Conservation (phyloP, 2,797 vertebrate species). For the Esox lucius region DNA sequence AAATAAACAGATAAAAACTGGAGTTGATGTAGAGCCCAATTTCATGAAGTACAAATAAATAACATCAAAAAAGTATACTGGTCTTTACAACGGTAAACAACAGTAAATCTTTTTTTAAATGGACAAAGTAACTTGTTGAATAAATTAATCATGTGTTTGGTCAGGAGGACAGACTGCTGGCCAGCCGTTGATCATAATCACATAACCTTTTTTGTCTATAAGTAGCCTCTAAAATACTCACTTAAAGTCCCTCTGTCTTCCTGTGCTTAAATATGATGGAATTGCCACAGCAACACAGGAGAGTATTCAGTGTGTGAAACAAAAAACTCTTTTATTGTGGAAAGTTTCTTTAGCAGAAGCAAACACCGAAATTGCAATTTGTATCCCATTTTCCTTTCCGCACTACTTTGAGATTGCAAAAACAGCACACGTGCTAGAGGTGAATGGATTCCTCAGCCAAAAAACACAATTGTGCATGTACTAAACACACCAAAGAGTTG, state of each 20-base stretch:
- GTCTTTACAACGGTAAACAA: not conserved
- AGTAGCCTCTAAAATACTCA: not conserved
- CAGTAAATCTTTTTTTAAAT: not conserved
- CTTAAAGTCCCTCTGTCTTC: not conserved
- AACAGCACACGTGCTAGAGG: too few species aligned
- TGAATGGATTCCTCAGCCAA: too few species aligned
- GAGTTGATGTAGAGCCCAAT: not conserved
- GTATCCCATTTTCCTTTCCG: too few species aligned
- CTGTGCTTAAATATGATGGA: too few species aligned
- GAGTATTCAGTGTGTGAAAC: too few species aligned
- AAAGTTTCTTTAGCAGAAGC: too few species aligned
- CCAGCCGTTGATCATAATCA: not conserved
- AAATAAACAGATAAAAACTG: not conserved
- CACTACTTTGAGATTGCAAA: too few species aligned
- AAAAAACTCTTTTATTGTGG: not conserved
- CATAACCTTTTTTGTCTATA: not conserved
- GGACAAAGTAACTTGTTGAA: not conserved
- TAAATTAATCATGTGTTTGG: not conserved
- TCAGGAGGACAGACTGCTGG: not conserved
- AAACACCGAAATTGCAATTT: too few species aligned
- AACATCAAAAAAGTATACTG: too few species aligned
- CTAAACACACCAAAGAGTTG: too few species aligned
- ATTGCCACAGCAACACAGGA: too few species aligned
- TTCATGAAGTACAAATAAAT: not conserved
- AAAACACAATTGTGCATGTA: too few species aligned